phyloP scores from a whole-genome alignment of 1,140 invertebrate species.

The Choristoneura fumiferana region DNA sequence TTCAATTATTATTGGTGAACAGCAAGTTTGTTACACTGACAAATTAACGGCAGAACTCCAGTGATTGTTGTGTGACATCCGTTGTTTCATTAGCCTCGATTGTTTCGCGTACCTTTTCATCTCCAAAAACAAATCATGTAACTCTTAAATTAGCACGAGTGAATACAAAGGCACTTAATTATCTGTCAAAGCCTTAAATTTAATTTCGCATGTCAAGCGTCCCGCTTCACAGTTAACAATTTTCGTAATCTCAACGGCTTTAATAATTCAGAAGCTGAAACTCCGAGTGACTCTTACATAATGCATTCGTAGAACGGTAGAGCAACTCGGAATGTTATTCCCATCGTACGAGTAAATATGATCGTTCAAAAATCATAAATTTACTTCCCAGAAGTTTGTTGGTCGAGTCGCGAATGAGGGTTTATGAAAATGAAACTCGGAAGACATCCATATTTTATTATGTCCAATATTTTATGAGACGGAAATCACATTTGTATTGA shows the following conservation, averaged over 20 bases:
- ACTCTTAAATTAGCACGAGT: background rate
- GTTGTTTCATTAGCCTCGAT: background rate
- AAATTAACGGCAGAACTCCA: too few relatives aligned
- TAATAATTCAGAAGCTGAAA: constrained; percentile 21
- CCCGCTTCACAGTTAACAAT: constrained; percentile 17
- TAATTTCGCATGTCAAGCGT: constrained; percentile 17
- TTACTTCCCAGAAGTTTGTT: background rate
- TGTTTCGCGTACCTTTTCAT: background rate
- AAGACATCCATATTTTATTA: background rate
- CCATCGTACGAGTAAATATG: constrained; percentile 8
- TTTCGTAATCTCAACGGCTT: constrained; percentile 20
- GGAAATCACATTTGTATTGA: too few relatives aligned
- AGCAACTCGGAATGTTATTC: constrained; percentile 10
- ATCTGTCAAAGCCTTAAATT: constrained; percentile 13
- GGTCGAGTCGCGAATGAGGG: background rate
- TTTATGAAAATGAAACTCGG: background rate
- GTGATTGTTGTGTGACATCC: too few relatives aligned
- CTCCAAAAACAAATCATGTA: background rate
- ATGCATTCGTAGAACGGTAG: constrained; percentile 17
- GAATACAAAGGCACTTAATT: constrained; percentile 15
- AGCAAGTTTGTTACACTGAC: too few relatives aligned
- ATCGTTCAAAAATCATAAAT: constrained; percentile 14
- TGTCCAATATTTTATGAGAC: too few relatives aligned
- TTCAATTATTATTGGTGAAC: too few relatives aligned
- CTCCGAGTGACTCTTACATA: constrained; percentile 18